Evolutionary conservation across 2,797 vertebrate species (phyloP), one percentile per base, ranked within the genome.

Genomic region (Acrossocheilus wenchowensis): DNA sequence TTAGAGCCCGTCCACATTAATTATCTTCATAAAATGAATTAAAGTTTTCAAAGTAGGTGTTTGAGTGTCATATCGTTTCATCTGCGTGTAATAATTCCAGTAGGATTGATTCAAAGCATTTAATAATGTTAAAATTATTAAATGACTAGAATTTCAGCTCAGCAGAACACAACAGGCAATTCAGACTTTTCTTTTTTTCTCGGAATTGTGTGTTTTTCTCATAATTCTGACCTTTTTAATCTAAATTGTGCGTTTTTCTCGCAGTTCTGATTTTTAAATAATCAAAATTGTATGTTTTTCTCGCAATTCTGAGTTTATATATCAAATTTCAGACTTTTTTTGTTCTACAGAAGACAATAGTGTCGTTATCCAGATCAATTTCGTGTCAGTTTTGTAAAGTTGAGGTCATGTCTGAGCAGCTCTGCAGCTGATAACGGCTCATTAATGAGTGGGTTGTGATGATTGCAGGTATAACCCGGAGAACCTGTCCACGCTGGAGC

Each of bases 391-490:
- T 6, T 39, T 39, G 39, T 5, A 39, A 23, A 5, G 45, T 36
- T 19, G 1, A 68, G 7, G 2, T 4, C 2, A 36, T 36, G 34
- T 36, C 2, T 36, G 3, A 30, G 30, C 30, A 30, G 30, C 30
- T 30, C 30, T 30, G 34, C 34, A 8, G n/a, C 84, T 87, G 86
- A 89, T 17, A 2, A 6, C 6, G 50, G 15, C 0, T 91, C 5
- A 84, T 85, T 0, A 30, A 30, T 30, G 30, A 30, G 30, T 30
- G 30, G 30, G 2, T 30, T 30, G 88, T 30, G 88, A 36, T 5
- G 39, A 3, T 7, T 66, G 1, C 62, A 98, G 97, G 87, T 98
- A 98, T 90, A 98, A 98, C 89, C 97, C 97, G 3, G 97, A 98
- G 91, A 98, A 98, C 83, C 91, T 98, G 39, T 91, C 97, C 0